These are phyloP conservation scores for Telmatochromis sp. DNA, from an alignment of 2,113 vertebrate genomes.

Conservation along the genomic window DNA sequence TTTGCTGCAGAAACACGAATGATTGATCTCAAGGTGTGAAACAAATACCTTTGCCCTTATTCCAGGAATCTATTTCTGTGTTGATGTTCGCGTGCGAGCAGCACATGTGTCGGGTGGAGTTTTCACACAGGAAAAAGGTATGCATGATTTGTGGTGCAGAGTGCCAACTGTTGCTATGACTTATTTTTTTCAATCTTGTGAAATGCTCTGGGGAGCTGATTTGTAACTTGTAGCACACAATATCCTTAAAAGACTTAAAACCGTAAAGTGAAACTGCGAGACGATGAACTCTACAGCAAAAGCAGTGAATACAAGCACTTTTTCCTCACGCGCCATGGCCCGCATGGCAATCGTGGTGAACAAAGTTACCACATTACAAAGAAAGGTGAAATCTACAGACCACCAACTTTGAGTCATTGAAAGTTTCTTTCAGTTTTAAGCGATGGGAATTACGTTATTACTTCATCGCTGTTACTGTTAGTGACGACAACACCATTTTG, in stretches of 20 bases:
- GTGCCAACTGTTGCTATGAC: not conserved
- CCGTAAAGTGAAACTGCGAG: not conserved
- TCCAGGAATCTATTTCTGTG: not conserved
- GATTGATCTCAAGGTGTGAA: constrained; percentile 2
- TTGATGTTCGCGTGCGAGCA: not conserved
- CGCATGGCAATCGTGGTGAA: not conserved
- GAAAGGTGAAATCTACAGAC: not conserved
- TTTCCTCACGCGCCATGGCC: not conserved
- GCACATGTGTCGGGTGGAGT: not conserved
- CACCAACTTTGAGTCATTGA: not conserved
- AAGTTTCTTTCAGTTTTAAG: not conserved
- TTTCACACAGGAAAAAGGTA: constrained; percentile 47
- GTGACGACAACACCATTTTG: not conserved
- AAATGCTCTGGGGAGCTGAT: not conserved
- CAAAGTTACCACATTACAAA: not conserved
- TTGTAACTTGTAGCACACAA: not conserved
- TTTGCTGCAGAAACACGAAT: not conserved
- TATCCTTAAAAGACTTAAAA: not conserved
- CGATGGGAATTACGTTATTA: not conserved
- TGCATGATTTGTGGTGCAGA: not conserved
- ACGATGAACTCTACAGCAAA: not conserved
- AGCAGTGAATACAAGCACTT: not conserved
- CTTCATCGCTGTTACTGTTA: not conserved
- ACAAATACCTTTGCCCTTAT: not conserved
- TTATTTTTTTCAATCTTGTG: not conserved